Conservation (phyloP, 1,140 invertebrate genomes). For the Megalopta genalis region DNA sequence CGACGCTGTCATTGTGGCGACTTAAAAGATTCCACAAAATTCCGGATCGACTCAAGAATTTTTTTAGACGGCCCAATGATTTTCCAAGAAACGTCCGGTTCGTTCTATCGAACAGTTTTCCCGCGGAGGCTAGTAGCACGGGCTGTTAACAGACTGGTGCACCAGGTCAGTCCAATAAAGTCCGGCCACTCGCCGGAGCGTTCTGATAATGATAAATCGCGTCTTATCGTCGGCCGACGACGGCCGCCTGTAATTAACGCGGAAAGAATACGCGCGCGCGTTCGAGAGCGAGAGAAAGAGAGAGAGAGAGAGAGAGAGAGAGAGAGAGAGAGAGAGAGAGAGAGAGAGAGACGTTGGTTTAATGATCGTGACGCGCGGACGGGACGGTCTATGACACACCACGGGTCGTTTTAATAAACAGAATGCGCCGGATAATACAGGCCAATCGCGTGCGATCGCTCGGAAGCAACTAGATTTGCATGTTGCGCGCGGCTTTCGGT, state of each 20-base stretch:
- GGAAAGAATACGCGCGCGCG: not conserved
- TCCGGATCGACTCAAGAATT: too few species aligned
- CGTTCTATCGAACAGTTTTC: too few species aligned
- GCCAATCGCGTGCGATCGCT: constrained; percentile 15
- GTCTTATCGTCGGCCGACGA: constrained; percentile 38
- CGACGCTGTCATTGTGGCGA: too few species aligned
- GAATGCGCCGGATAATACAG: constrained; percentile 28
- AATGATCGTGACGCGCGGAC: constrained; percentile 16
- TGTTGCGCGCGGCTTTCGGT: not conserved
- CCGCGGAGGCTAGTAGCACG: too few species aligned
- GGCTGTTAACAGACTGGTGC: not conserved
- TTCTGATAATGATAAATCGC: constrained; percentile 54
- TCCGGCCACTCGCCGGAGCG: constrained; percentile 12
- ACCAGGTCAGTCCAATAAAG: constrained; percentile 53
- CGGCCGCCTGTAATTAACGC: constrained; percentile 55
- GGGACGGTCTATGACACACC: constrained; percentile 34
- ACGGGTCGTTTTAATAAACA: constrained; percentile 54
- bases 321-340: too few species aligned
- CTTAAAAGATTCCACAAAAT: too few species aligned
- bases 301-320: too few species aligned
- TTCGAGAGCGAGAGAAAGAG: too few species aligned
- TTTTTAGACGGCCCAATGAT: not conserved
- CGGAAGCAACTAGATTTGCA: constrained; percentile 6
- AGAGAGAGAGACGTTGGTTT: constrained; percentile 42
- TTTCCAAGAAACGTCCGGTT: too few species aligned